These are phyloP conservation scores for Gymnocephalus cernua DNA, from an alignment of 2,113 vertebrate species.

Conservation along the genomic window DNA sequence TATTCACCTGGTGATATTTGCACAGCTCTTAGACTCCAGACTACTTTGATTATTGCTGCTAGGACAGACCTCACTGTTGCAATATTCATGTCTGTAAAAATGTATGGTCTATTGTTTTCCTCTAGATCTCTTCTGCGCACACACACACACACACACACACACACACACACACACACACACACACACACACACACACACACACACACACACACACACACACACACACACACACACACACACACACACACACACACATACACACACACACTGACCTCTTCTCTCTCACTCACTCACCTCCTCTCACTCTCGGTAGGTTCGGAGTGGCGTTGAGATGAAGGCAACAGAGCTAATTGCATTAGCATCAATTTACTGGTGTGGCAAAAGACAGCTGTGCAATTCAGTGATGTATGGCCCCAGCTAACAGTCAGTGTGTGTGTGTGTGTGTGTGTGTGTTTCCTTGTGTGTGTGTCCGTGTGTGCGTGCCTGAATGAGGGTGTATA, in stretches of 20 bases:
- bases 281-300: conserved; percentile 17
- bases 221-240: too few species aligned
- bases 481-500: conserved; percentile 31
- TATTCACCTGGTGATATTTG: conserved; percentile 52
- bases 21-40: conserved; percentile 37
- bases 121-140: conserved; percentile 33
- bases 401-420: conserved; percentile 59
- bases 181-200: too few species aligned
- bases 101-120: conserved; percentile 53
- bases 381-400: conserved; percentile 70
- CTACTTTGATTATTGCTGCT: conserved; percentile 57
- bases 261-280: conserved; percentile 21
- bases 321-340: conserved; percentile 72
- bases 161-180: conserved; percentile 29
- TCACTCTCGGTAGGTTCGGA: conserved; percentile 42
- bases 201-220: too few species aligned
- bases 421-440: conserved; percentile 2
- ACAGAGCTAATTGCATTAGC: conserved; percentile 83
- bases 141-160: conserved; percentile 10
- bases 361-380: conserved; percentile 78
- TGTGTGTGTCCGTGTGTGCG: conserved; percentile 3
- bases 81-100: conserved; percentile 73
- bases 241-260: conserved; percentile 33
- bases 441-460: conserved; percentile 6
- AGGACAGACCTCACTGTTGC: conserved; percentile 49